Evolutionary conservation across 2,797 vertebrate species (phyloP).

Genomic region (Chloroceryle amazona): DNA sequence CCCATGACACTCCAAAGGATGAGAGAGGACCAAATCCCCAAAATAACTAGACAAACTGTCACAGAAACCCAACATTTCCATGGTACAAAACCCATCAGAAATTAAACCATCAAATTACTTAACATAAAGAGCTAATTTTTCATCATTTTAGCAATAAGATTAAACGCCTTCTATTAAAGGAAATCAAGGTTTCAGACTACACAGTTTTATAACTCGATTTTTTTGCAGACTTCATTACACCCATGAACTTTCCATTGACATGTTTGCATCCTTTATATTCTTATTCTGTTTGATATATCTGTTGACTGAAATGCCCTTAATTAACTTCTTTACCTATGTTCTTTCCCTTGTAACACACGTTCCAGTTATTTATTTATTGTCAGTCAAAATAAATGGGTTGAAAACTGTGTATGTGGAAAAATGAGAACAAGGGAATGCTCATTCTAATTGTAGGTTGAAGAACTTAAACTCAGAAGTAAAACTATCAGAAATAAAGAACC

Average conservation of each 20-base stretch:
- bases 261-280: not conserved
- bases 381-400: not conserved
- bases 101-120: not conserved
- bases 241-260: not conserved
- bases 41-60: not conserved
- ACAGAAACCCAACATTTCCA: not conserved
- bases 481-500: constrained; percentile 23
- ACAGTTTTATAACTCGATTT: not conserved
- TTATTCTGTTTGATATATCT: not conserved
- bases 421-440: not conserved
- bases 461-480: constrained; percentile 53
- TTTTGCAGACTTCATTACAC: not conserved
- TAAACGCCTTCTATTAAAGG: not conserved
- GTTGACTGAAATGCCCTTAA: not conserved
- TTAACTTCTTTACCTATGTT: constrained; percentile 5
- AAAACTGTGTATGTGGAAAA: constrained; percentile 15
- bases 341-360: constrained; percentile 8
- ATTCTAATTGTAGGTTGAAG: constrained; percentile 2
- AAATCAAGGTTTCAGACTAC: not conserved
- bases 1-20: not conserved
- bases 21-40: not conserved
- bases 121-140: not conserved
- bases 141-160: not conserved
- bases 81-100: not conserved
- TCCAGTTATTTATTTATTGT: constrained; percentile 24